Evolutionary conservation across 2,113 vertebrate genomes (phyloP), one percentile per base, ranked within the genome.

Genomic region (Chloropsis hardwickii): DNA sequence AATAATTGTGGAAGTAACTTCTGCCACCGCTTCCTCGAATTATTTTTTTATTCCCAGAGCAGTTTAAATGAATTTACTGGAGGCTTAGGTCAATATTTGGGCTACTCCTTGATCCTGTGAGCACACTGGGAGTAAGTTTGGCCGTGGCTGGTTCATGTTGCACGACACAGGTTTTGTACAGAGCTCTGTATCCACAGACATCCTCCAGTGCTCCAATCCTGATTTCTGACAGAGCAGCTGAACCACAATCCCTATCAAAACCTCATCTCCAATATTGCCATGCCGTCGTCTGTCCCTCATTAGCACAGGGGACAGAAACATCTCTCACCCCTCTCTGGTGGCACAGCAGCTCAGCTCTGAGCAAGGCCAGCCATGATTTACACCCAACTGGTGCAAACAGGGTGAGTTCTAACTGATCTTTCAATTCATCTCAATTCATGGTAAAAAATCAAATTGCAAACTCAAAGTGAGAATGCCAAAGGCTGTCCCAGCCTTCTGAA

Each of bases 81-180:
- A 27, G 44, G 40, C 4, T 72, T 7, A 21, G 23, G 15, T 86
- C 56, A 33, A 11, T 11, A 0, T 31, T 31, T 39, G 47, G 10
- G 42, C 58, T 53, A 0, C 11, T 82, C 45, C 42, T 60, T 14
- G 27, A 5, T 57, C 20, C 62, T 13, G 42, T 5, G 37, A 78
- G 47, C 29, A 23, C 3, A 2, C 19, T 6, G 56, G 35, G 35
- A 39, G 7, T 7, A 2, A 31, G 11, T 67, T 70, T 35, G 56
- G 58, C 33, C 3, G 1, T 18, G 35, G 12, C 1, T 13, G 5
- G 33, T 8, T 65, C 2, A 0, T 12, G n/a, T 19, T 88, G 33
- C 18, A 58, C 4, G 1, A 2, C 2, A 0, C 0, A 0, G 14
- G 19, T 35, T 56, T 31, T 10, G 73, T 37, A 37, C 37, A 37